A percentile compares a stretch with the other conserved stretches of the same genome.
phyloP scores from a whole-genome alignment of 2,797 vertebrate genomes.

The Halcyon smyrnensis region DNA sequence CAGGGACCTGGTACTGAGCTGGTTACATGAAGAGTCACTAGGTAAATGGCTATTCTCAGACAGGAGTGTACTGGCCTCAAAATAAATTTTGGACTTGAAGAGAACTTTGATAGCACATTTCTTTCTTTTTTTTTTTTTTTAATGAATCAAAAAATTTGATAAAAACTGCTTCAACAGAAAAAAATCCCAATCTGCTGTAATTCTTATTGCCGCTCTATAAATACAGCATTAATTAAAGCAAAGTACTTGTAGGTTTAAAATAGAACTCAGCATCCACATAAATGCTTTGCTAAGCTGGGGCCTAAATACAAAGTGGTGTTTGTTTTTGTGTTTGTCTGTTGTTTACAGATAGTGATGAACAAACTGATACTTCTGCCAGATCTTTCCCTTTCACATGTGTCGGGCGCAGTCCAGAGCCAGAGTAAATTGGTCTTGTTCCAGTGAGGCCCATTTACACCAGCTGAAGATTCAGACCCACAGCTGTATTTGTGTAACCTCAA shows the following conservation, averaged over 20 bases:
- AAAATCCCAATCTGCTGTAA: neutral
- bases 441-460: slow-evolving; percentile 21
- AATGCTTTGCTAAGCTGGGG: neutral
- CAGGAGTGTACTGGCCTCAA: neutral
- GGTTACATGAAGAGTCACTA: neutral
- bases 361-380: neutral
- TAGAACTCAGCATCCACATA: neutral
- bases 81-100: neutral
- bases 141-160: neutral
- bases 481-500: slow-evolving; percentile 51
- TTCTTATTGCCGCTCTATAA: neutral
- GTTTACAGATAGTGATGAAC: neutral
- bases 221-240: neutral
- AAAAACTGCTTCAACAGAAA: neutral
- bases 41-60: neutral
- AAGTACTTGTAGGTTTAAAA: slow-evolving; percentile 21
- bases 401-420: fast-evolving
- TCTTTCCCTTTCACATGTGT: slow-evolving; percentile 8
- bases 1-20: neutral
- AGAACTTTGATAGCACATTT: neutral
- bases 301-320: neutral
- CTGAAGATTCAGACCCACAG: slow-evolving; percentile 51
- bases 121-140: neutral
- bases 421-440: neutral
- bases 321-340: slow-evolving; percentile 31